Base-by-base conservation (phyloP, 2,888 invertebrate species). In the Drosophila tanythrix region DNA sequence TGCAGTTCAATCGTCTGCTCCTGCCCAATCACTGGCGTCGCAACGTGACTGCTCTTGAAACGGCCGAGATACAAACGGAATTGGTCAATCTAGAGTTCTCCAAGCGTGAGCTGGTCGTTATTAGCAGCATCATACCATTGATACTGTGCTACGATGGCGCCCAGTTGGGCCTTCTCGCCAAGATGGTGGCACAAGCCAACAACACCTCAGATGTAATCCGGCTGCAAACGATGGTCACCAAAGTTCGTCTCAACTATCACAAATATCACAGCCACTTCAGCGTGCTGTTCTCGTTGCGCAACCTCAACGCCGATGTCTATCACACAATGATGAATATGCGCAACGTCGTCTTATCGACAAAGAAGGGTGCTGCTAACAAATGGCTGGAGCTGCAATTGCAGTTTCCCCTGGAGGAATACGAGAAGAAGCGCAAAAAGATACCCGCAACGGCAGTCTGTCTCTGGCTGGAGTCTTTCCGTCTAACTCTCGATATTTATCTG, bases 321-420 rank as follows among this genome's bases (percentile, higher is more conserved):
- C 90, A 88, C 57, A 83, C 75, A 0, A 80, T 90, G 75, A 75
- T 86, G 74, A 79, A 73, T 18, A 68, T 73, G 1, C 69, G 85
- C 0, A 88, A 83, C 51, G 79, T 87, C 3, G 71, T 90, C 3
- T 18, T 83, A 33, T 76, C 82, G 13, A 90, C 76, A 6, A 78
- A 48, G 56, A 85, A 79, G 58, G 82, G 67, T 36, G 63, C 33
- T 27, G 67, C 64, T 63, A 84, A 81, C 51, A 92, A 91, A 35
- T 92, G 92, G 91, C 33, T 92, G 1, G 92, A 92, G 62, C 33
- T 89, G 52, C 91, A 92, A 60, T 3, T 88, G 5, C 92, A 92
- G 57, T 61, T 89, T 2, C 89, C 92, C 2, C 52, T 69, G 4
- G 52, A 63, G 27, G 71, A 65, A 0, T 25, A 11, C 36, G n/a